Conservation (phyloP, 2,888 invertebrate species). For the Cremastinae sp. region DNA sequence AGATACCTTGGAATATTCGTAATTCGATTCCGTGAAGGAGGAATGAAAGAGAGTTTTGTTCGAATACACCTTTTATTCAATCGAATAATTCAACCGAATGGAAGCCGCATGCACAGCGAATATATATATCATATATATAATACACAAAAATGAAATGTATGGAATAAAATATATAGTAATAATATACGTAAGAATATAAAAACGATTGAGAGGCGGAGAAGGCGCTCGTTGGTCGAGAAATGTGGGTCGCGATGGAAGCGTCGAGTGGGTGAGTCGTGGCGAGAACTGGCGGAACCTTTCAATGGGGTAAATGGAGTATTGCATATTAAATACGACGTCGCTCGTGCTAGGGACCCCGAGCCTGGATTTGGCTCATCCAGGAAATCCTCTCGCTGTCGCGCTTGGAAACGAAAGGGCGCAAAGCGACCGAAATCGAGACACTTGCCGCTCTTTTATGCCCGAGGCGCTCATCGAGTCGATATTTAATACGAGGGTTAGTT, state of each 20-base stretch:
- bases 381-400: conserved; percentile 33
- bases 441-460: conserved; percentile 15
- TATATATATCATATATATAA: conserved; percentile 3
- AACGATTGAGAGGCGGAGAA: conserved; percentile 27
- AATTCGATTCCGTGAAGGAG: conserved; percentile 28
- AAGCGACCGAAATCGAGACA: not conserved
- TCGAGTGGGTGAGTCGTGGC: conserved; percentile 63
- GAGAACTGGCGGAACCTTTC: conserved; percentile 66
- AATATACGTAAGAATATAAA: conserved; percentile 15
- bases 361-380: conserved; percentile 41
- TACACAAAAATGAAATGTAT: not conserved
- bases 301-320: conserved; percentile 78
- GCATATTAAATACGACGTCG: conserved; percentile 74
- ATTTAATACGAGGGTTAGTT: conserved; percentile 38
- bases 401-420: conserved; percentile 17
- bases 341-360: conserved; percentile 50
- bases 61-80: conserved; percentile 58
- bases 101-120: conserved; percentile 33
- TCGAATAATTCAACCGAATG: conserved; percentile 63
- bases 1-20: conserved; percentile 32
- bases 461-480: conserved; percentile 12
- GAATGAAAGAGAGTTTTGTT: conserved; percentile 32
- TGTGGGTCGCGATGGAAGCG: conserved; percentile 72
- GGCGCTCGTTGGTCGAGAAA: conserved; percentile 63
- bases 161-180: conserved; percentile 3